Conservation (phyloP, 2,888 invertebrate species). For the Uloborus plumipes region DNA sequence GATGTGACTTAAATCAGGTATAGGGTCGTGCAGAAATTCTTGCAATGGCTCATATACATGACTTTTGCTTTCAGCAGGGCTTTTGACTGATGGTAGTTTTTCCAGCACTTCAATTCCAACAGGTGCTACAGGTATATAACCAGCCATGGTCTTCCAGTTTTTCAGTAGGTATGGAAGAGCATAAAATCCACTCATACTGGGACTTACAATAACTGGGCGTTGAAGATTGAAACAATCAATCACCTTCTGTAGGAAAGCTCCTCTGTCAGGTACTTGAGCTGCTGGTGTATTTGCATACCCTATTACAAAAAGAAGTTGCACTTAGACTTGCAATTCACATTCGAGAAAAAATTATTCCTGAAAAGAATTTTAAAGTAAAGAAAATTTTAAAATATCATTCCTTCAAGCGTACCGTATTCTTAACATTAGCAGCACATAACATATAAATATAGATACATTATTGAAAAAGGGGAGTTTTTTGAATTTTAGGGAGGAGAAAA, state of each 20-base stretch:
- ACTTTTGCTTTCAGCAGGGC: slow-evolving; percentile 12
- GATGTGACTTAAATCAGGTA: slow-evolving; percentile 52
- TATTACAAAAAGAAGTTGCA: slow-evolving; percentile 66
- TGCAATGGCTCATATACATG: slow-evolving; percentile 38
- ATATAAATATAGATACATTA: too few relatives aligned
- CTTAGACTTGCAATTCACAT: too few relatives aligned
- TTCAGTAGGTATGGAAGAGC: slow-evolving; percentile 72
- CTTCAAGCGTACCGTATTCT: too few relatives aligned
- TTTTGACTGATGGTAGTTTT: slow-evolving; percentile 12
- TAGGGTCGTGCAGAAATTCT: slow-evolving; percentile 42
- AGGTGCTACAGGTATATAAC: slow-evolving; percentile 73
- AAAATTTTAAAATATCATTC: too few relatives aligned
- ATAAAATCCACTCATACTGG: slow-evolving; percentile 74
- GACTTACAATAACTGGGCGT: slow-evolving; percentile 72
- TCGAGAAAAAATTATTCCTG: too few relatives aligned
- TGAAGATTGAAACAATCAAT: slow-evolving; percentile 69
- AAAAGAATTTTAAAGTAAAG: too few relatives aligned
- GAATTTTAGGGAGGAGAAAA: too few relatives aligned
- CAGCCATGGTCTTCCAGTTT: slow-evolving; percentile 70
- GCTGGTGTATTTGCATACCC: slow-evolving; percentile 69
- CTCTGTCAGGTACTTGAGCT: slow-evolving; percentile 64
- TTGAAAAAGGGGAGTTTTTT: too few relatives aligned
- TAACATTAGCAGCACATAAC: too few relatives aligned
- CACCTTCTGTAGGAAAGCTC: slow-evolving; percentile 69
- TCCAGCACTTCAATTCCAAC: slow-evolving; percentile 69